These are phyloP conservation scores for Aeoliscus strigatus DNA, from an alignment of 2,797 vertebrate species.

Conservation along the genomic window DNA sequence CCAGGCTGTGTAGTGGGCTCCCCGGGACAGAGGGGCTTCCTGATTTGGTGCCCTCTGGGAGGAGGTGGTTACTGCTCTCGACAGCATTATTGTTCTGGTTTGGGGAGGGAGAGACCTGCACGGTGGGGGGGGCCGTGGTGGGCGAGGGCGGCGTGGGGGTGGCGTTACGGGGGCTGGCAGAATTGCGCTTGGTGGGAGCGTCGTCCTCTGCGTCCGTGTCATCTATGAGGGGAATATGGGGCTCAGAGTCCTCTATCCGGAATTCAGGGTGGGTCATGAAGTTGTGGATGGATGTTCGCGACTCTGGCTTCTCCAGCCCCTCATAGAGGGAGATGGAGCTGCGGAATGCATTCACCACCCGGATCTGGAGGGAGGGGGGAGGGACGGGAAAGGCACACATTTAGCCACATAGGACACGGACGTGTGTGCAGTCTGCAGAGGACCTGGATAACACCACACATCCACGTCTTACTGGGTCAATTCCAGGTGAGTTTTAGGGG, in stretches of 20 bases:
- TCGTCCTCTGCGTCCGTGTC: conserved; percentile 98
- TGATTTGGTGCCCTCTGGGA: conserved; percentile 89
- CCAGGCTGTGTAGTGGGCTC: conserved; percentile 98
- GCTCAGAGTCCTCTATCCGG: conserved; percentile 99
- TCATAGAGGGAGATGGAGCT: conserved; percentile 98
- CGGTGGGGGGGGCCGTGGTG: conserved; percentile 51
- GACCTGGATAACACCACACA: conserved; percentile 34
- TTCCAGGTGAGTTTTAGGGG: conserved; percentile 71
- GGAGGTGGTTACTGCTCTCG: conserved; percentile 92
- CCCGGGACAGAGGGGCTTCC: conserved; percentile 88
- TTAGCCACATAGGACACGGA: conserved; percentile 48
- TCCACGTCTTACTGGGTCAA: conserved; percentile 61
- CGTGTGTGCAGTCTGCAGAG: conserved; percentile 3
- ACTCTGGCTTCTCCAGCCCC: conserved; percentile 97
- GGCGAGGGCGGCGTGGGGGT: conserved; percentile 79
- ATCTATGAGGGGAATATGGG: conserved; percentile 97
- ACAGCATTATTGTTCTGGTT: conserved; percentile 99
- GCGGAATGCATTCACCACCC: conserved; percentile 99
- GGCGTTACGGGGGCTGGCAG: conserved; percentile 72
- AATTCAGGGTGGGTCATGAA: conserved; percentile 99
- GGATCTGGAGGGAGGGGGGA: conserved; percentile 81
- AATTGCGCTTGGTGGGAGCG: conserved; percentile 94
- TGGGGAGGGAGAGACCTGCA: conserved; percentile 81
- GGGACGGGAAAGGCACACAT: conserved; percentile 20
- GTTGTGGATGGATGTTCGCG: conserved; percentile 97